phyloP scores from a whole-genome alignment of 2,888 invertebrate species.

The Brachypalpus laphriformis region DNA sequence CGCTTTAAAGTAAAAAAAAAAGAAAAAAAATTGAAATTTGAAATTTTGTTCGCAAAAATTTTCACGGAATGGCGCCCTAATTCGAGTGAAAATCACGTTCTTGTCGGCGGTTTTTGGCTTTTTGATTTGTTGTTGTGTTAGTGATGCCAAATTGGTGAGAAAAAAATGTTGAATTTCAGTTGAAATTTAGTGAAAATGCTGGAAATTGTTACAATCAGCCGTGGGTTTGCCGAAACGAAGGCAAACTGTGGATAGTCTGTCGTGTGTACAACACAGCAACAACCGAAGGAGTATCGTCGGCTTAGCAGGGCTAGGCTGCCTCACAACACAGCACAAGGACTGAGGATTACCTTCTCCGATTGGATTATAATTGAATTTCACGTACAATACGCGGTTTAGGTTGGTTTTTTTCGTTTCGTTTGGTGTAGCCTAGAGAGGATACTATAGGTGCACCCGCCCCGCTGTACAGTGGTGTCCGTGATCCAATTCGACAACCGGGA shows the following conservation, averaged over 20 bases:
- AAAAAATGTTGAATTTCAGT: neutral
- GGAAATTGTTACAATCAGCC: constrained; percentile 4
- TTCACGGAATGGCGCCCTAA: constrained; percentile 6
- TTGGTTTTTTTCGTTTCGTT: neutral
- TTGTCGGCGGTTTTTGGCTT: neutral
- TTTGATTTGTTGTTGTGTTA: neutral
- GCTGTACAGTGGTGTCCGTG: neutral
- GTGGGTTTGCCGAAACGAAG: too few species aligned
- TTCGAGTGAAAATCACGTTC: neutral
- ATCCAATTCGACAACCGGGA: neutral
- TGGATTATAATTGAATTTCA: constrained; percentile 63
- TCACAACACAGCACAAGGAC: constrained; percentile 42
- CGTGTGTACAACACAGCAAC: too few species aligned
- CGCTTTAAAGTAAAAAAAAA: neutral
- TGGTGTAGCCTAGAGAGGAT: constrained; percentile 16
- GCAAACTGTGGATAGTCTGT: constrained; percentile 56
- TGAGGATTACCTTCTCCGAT: constrained; percentile 59
- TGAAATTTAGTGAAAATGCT: constrained; percentile 54
- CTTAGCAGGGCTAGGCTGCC: constrained; percentile 38
- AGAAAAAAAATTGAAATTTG: neutral
- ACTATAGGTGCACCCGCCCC: neutral
- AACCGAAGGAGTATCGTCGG: constrained; percentile 11
- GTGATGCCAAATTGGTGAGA: neutral
- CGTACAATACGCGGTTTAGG: neutral
- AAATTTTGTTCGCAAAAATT: neutral